Conservation (phyloP, 2,888 invertebrate genomes). For the Melipona bicolor region DNA sequence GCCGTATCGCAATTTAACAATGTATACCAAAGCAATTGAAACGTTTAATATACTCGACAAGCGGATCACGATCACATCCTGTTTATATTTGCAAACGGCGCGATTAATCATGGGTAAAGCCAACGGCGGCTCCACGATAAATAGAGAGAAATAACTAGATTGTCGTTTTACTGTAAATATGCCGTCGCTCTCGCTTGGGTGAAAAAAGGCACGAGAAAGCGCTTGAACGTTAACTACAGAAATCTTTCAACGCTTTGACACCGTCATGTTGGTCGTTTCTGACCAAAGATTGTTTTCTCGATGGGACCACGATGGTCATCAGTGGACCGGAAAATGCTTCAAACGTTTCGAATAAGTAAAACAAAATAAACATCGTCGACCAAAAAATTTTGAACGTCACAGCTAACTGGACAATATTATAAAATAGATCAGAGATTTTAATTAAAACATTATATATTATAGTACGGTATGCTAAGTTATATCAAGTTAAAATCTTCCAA, state of each 20-base stretch:
- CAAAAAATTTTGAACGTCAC: too few relatives aligned
- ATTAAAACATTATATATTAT: too few relatives aligned
- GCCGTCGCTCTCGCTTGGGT: background rate
- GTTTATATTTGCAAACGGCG: background rate
- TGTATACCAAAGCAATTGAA: background rate
- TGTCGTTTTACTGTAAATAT: background rate
- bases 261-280: too few relatives aligned
- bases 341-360: too few relatives aligned
- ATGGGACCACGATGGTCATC: too few relatives aligned
- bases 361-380: too few relatives aligned
- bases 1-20: conserved; percentile 3
- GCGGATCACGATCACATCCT: background rate
- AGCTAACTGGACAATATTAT: too few relatives aligned
- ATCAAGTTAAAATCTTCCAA: too few relatives aligned
- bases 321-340: too few relatives aligned
- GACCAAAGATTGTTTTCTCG: too few relatives aligned
- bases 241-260: background rate
- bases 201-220: background rate
- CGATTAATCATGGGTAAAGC: background rate
- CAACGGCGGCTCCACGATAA: background rate
- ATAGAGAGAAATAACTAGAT: background rate
- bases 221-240: background rate
- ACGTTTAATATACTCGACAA: background rate
- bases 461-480: too few relatives aligned
- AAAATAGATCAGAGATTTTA: too few relatives aligned